Percentiles rank a stretch among this genome's conserved stretches.
These are phyloP conservation scores for Periphyllus acericola DNA, from an alignment of 2,888 invertebrate genomes.

Conservation along the genomic window DNA sequence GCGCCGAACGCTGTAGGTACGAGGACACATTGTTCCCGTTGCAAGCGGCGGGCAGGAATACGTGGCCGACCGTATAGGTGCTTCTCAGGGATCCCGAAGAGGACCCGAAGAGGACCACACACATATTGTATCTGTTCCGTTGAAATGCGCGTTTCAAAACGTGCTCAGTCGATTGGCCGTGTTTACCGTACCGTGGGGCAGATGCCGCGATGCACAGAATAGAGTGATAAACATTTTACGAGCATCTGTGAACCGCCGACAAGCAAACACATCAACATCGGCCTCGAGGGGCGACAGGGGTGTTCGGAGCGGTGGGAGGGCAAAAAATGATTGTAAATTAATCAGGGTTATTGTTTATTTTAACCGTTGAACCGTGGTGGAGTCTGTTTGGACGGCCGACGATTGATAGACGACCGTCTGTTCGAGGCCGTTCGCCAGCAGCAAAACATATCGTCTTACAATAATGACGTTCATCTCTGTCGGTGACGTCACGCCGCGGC, in stretches of 20 bases:
- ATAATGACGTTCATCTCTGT: constrained; percentile 37
- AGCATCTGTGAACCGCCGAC: neutral
- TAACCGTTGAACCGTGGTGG: constrained; percentile 30
- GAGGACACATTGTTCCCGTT: too few relatives aligned
- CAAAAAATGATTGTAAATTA: constrained; percentile 33
- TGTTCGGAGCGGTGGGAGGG: neutral
- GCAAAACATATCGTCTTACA: constrained; percentile 49
- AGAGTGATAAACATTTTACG: constrained; percentile 34
- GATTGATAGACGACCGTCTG: constrained; percentile 48
- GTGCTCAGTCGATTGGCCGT: neutral
- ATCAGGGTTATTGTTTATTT: constrained; percentile 46
- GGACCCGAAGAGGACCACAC: neutral
- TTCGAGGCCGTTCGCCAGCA: constrained; percentile 29
- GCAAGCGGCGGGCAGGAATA: too few relatives aligned
- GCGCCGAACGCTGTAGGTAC: too few relatives aligned
- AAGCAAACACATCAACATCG: neutral
- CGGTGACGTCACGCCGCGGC: constrained; percentile 19
- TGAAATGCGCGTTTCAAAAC: neutral
- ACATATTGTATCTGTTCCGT: neutral
- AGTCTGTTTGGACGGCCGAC: constrained; percentile 41
- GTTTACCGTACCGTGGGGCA: neutral
- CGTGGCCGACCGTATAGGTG: too few relatives aligned
- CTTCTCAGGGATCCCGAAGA: too few relatives aligned
- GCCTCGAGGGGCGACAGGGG: neutral
- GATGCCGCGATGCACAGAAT: neutral